A percentile compares a stretch with the other conserved stretches of the same genome.
These are phyloP conservation scores for Drosophila austrosaltans DNA, from an alignment of 2,888 invertebrate species.

Conservation along the genomic window DNA sequence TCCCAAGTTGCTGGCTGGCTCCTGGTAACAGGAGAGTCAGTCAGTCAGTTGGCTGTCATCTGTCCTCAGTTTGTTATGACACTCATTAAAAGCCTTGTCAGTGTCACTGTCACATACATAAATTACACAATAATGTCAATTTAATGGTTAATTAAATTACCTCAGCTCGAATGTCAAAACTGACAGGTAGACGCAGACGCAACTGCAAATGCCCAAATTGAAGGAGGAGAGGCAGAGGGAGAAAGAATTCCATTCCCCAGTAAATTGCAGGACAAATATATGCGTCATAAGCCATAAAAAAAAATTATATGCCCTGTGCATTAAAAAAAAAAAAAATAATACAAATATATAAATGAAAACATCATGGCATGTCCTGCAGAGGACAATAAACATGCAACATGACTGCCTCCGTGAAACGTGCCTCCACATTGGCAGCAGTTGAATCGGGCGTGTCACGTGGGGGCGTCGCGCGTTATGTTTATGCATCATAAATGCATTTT, in stretches of 20 bases:
- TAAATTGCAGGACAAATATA: conserved; percentile 49
- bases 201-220: neutral
- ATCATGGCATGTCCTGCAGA: conserved; percentile 42
- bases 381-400: conserved; percentile 61
- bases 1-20: neutral
- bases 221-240: neutral
- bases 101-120: conserved; percentile 52
- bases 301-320: conserved; percentile 36
- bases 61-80: conserved; percentile 37
- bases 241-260: neutral
- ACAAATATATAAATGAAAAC: conserved; percentile 8
- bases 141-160: conserved; percentile 72
- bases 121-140: conserved; percentile 66
- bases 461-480: conserved; percentile 56
- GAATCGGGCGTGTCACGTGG: conserved; percentile 44
- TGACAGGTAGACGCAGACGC: neutral
- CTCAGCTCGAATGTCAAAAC: conserved; percentile 50
- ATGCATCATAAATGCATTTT: conserved; percentile 73
- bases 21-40: neutral
- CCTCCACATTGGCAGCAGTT: conserved; percentile 6
- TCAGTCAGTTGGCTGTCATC: neutral
- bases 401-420: conserved; percentile 34
- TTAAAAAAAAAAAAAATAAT: conserved; percentile 31
- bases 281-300: conserved; percentile 56
- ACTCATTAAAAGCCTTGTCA: conserved; percentile 49